Percentiles rank a stretch among this genome's conserved stretches.
phyloP scores from a whole-genome alignment of 1,140 invertebrate species.

The Sycophila sp. region DNA sequence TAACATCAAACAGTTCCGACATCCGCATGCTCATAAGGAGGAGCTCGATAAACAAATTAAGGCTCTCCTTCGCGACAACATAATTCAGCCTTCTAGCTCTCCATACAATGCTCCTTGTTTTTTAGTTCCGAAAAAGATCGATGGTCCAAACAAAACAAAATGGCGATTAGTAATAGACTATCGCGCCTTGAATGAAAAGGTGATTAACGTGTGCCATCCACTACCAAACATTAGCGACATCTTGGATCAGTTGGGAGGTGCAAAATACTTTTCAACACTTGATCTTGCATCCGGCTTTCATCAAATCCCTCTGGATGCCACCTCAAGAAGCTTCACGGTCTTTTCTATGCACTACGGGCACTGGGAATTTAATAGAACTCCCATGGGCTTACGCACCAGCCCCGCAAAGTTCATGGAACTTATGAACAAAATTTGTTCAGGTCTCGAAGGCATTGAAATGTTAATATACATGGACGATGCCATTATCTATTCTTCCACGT shows the following conservation, averaged over 20 bases:
- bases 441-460: not conserved
- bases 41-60: slow-evolving; percentile 9
- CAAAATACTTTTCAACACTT: slow-evolving; percentile 35
- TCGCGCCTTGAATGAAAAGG: slow-evolving; percentile 41
- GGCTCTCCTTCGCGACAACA: slow-evolving; percentile 42
- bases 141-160: slow-evolving; percentile 49
- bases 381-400: not conserved
- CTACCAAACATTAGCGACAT: slow-evolving; percentile 43
- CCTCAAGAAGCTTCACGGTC: not conserved
- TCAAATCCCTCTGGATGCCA: not conserved
- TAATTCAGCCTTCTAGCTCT: slow-evolving; percentile 50
- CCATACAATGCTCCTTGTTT: slow-evolving; percentile 51
- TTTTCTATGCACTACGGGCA: slow-evolving; percentile 1
- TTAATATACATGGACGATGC: slow-evolving; percentile 21
- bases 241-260: slow-evolving; percentile 34
- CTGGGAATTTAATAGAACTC: not conserved
- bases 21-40: not conserved
- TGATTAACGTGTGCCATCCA: slow-evolving; percentile 35
- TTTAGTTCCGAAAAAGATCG: slow-evolving; percentile 56
- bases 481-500: not conserved
- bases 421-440: not conserved
- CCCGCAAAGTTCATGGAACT: not conserved
- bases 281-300: slow-evolving; percentile 35
- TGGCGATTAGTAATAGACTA: slow-evolving; percentile 41
- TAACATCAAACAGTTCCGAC: too few relatives aligned